These are phyloP conservation scores for Pocillopora grandis DNA, from an alignment of 92 coral and sea anemone genomes.

Conservation along the genomic window DNA sequence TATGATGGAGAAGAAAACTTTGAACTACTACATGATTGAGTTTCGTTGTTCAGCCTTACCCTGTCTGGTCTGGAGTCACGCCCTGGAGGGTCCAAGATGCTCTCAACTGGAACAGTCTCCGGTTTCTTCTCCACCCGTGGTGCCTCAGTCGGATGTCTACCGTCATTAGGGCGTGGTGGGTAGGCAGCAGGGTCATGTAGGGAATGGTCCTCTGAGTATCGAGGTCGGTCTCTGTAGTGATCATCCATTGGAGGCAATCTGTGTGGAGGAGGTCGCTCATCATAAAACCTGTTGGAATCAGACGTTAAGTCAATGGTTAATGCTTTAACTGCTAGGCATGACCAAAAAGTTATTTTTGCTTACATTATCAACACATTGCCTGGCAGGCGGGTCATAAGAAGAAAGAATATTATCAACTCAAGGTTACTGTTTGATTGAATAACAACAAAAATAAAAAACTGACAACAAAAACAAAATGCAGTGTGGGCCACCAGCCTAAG, in stretches of 20 bases:
- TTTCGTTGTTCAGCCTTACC: slow-evolving; percentile 44
- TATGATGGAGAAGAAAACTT: too few relatives aligned
- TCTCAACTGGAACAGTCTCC: slow-evolving; percentile 83
- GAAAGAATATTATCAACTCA: too few relatives aligned
- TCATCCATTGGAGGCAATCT: slow-evolving; percentile 56
- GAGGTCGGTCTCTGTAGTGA: slow-evolving; percentile 53
- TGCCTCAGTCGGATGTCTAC: slow-evolving; percentile 45
- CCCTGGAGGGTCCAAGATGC: slow-evolving; percentile 83
- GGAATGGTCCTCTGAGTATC: slow-evolving; percentile 51
- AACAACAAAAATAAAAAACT: too few relatives aligned
- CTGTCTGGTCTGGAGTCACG: slow-evolving; percentile 91
- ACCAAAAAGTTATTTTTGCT: too few relatives aligned
- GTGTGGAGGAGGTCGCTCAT: slow-evolving; percentile 41
- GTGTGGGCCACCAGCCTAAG: too few relatives aligned
- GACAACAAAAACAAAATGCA: too few relatives aligned
- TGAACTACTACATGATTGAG: too few relatives aligned
- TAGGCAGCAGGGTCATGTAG: slow-evolving; percentile 41
- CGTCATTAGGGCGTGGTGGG: slow-evolving; percentile 48
- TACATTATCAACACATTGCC: too few relatives aligned
- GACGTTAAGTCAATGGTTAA: neutral
- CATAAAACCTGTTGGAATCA: slow-evolving; percentile 16
- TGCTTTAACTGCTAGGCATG: too few relatives aligned
- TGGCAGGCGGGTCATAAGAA: too few relatives aligned
- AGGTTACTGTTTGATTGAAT: too few relatives aligned
- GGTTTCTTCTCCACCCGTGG: slow-evolving; percentile 71